Conservation (phyloP, 2,113 vertebrate genomes). For the Semicossyphus pulcher region DNA sequence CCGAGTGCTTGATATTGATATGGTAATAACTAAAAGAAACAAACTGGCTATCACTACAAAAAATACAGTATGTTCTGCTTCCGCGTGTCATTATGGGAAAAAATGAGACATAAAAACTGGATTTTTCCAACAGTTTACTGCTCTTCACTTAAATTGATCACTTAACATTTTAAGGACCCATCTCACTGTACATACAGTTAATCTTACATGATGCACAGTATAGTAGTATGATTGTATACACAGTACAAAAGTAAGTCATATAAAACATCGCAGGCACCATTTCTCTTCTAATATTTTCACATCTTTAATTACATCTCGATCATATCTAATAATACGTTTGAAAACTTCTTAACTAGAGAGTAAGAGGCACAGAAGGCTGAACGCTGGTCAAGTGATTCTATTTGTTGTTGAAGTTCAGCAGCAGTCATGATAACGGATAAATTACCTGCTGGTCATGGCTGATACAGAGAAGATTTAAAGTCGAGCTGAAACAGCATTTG, state of each 20-base stretch:
- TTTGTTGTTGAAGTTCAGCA: too few species aligned
- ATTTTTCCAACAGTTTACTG: constrained; percentile 5
- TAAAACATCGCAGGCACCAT: background rate
- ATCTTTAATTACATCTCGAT: constrained; percentile 8
- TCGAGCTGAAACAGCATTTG: too few species aligned
- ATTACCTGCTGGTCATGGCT: too few species aligned
- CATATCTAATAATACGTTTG: background rate
- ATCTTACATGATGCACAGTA: background rate
- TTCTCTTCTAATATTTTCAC: background rate
- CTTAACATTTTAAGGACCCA: background rate
- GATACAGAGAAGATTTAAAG: too few species aligned
- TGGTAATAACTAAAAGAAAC: too few species aligned
- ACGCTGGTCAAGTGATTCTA: too few species aligned
- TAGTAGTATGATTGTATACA: background rate
- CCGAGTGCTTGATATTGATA: too few species aligned
- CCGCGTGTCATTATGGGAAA: background rate
- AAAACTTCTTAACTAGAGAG: background rate
- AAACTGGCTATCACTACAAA: too few species aligned
- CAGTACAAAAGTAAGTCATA: background rate
- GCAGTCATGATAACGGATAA: too few species aligned
- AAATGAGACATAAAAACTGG: background rate
- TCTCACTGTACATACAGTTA: background rate
- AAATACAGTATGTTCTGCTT: background rate
- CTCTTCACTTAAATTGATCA: background rate
- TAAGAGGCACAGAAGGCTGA: constrained; percentile 33